Evolutionary conservation across 2,888 invertebrate species (phyloP), one percentile per base, ranked within the genome.

Genomic region (Cantharis rufa): DNA sequence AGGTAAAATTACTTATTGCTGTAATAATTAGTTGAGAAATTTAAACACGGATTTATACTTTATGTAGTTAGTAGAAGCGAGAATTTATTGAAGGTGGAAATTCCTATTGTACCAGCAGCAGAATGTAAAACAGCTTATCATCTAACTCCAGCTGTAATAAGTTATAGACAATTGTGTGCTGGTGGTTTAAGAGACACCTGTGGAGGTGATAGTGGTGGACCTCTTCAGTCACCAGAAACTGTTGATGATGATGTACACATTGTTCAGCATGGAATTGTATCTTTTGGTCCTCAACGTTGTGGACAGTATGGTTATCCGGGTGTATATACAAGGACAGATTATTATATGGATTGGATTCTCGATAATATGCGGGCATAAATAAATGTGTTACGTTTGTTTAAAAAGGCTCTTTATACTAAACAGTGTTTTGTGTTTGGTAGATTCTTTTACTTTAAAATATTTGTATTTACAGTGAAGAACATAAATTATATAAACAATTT

Each of bases 191-290:
- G 89, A 7, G 93, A 93, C 83, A 92, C 93, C 0, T 94, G 94
- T 81, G 87, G 88, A 0, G 93, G 93, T 0, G 93, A 94, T 82
- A 92, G 92, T n/a, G 94, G 94, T 0, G 94, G 94, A 0, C 94
- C 94, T 0, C 88, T 94, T 7, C 78, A 78, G 70, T 72, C 10
- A 15, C 4, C 63, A 5, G 66, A 21, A 11, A 9, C 0, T 1
- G 63, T 32, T 48, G 28, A 78, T 15, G 32, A 62, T 13, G 72
- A 78, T 32, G 15, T 70, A 11, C 88, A 90, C 48, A 90, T 89
- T 80, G 87, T 92, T 10, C 92, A 93, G 80, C 89, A 91, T 69
- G 90, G 89, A 16, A 82, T 90, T 27, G 89, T 90, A 0, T 90
- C 90, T 0, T 89, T 89, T 79, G 90, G 90, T 48, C 85, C 87